Evolutionary conservation across 2,797 vertebrate species (phyloP), one percentile per base, ranked within the genome.

Genomic region (Ceryle rudis): DNA sequence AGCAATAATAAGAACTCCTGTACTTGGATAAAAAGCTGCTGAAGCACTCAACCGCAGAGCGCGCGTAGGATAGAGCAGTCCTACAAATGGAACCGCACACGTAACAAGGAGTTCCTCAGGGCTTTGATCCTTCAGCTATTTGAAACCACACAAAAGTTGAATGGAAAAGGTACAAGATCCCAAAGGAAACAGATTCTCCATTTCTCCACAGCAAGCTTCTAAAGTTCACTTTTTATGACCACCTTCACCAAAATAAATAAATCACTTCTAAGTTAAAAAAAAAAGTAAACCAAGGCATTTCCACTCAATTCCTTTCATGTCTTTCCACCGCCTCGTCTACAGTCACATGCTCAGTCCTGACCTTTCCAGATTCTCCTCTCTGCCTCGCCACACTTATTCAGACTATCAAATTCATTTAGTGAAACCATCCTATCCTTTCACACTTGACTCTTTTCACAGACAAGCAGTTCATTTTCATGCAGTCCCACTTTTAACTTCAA

Each of bases 361-460:
- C 97, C 97, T 97, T 97, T 97, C 96, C 96, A 96, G 96, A 97
- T 95, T 97, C 96, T 97, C 86, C 82, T 93, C 96, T 97, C 96
- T 97, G 95, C 96, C 93, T 96, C 62, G 5, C 94, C 93, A 96
- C 90, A 93, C 91, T 97, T 95, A 97, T 81, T 97, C 97, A 97
- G 95, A 97, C 96, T 97, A 97, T 97, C 97, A 97, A 96, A 97
- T 97, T 97, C 97, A 96, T 97, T 97, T 97, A 97, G 97, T 81
- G 94, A 97, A 97, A 97, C 97, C 95, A 94, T 96, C 95, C 97
- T 96, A 93, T 97, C 95, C 97, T 95, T 97, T 97, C 96, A 97
- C 97, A 97, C 95, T 97, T 97, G 96, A 97, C 97, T 97, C 96
- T 96, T 95, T 97, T 96, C 95, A 97, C 95, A 97, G 96, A 93